These are phyloP conservation scores for Mus caroli DNA, from an alignment of 2,797 vertebrate species.

Conservation along the genomic window DNA sequence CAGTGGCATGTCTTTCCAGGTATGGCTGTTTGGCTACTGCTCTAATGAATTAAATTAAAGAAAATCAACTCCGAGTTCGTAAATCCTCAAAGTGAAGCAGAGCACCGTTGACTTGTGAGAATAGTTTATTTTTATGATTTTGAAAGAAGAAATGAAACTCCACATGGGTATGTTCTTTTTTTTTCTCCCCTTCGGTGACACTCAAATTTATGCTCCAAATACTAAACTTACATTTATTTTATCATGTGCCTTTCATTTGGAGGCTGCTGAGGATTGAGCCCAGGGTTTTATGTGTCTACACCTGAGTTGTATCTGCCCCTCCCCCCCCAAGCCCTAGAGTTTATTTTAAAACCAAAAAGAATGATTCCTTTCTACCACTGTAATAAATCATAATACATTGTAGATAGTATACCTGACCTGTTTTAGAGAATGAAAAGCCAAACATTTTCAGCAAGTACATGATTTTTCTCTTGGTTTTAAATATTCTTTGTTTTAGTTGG, in stretches of 20 bases:
- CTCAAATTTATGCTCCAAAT: not conserved
- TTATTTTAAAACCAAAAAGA: conserved; percentile 56
- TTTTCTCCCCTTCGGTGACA: not conserved
- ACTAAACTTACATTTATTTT: not conserved
- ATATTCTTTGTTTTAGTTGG: conserved; percentile 45
- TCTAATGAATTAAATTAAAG: conserved; percentile 48
- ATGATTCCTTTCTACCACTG: not conserved
- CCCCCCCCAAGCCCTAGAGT: not conserved
- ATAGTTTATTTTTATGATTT: conserved; percentile 57
- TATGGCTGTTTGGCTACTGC: not conserved
- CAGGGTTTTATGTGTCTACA: not conserved
- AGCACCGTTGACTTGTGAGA: not conserved
- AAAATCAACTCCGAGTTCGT: conserved; percentile 42
- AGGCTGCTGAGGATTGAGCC: not conserved
- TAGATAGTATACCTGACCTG: not conserved
- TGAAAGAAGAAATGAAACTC: conserved; percentile 65
- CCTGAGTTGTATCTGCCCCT: not conserved
- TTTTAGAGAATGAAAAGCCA: conserved; percentile 45
- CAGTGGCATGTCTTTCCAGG: conserved; percentile 4
- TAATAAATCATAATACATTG: not conserved
- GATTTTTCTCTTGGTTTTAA: conserved; percentile 45
- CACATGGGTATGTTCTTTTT: not conserved
- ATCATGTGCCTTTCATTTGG: not conserved
- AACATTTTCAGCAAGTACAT: not conserved
- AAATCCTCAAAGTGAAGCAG: conserved; percentile 46